phyloP scores from a whole-genome alignment of 2,113 vertebrate species.

The Varanus salvator region DNA sequence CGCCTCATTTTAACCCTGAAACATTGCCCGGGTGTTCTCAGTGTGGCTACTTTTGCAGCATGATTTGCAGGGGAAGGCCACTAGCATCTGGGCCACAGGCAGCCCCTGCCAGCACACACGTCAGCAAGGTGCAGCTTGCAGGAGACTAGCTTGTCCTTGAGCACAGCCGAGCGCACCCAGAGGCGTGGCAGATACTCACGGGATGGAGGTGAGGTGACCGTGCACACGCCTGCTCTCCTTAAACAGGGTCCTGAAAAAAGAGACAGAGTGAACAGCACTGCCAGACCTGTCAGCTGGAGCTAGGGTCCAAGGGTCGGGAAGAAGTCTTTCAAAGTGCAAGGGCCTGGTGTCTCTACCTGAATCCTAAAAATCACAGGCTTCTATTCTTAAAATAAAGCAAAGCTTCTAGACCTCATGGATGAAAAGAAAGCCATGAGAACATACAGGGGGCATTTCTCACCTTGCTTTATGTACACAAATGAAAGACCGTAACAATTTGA shows the following conservation, averaged over 20 bases:
- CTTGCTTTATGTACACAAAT: not conserved
- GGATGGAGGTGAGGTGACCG: constrained; percentile 76
- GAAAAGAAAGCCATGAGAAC: not conserved
- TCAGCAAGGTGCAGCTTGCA: not conserved
- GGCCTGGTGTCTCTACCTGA: not conserved
- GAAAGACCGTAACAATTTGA: not conserved
- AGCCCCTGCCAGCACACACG: too few relatives aligned
- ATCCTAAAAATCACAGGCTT: not conserved
- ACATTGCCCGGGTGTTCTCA: not conserved
- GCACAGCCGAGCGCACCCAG: not conserved
- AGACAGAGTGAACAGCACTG: constrained; percentile 60
- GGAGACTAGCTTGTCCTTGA: too few relatives aligned
- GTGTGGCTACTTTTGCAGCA: not conserved
- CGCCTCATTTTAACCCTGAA: not conserved
- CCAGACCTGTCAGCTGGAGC: constrained; percentile 53
- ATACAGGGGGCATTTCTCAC: not conserved
- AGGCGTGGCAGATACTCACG: constrained; percentile 80
- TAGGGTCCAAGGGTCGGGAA: not conserved
- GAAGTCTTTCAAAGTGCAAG: not conserved
- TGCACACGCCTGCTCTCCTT: constrained; percentile 87
- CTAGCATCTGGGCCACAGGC: not conserved
- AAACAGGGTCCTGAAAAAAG: constrained; percentile 82
- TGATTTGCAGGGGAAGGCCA: not conserved
- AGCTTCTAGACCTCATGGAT: not conserved
- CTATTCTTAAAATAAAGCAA: not conserved